Evolutionary conservation across 2,888 invertebrate species (phyloP).

Genomic region (Anorthoa munda): DNA sequence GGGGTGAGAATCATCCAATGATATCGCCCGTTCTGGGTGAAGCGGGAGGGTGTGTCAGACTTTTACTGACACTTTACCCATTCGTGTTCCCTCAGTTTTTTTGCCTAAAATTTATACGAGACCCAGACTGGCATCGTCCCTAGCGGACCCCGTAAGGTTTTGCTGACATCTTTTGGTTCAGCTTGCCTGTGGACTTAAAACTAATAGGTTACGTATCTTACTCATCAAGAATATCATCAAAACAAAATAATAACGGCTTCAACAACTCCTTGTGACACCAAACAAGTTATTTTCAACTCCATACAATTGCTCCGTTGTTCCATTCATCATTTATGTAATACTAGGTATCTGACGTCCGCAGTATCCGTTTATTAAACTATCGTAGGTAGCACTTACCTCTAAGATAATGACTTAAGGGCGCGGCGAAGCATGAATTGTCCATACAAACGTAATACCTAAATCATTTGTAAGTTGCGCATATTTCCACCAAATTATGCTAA

Average conservation of each 20-base stretch:
- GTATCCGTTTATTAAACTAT: neutral
- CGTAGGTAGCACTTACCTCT: neutral
- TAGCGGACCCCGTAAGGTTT: too few relatives aligned
- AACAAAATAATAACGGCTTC: slow-evolving; percentile 2
- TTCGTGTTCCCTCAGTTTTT: too few relatives aligned
- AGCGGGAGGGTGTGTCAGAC: too few relatives aligned
- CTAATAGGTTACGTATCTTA: neutral
- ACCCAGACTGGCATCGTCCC: too few relatives aligned
- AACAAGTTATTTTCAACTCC: slow-evolving; percentile 3
- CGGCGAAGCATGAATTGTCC: too few relatives aligned
- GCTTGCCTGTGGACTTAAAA: neutral
- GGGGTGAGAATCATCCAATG: too few relatives aligned
- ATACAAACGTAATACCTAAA: too few relatives aligned
- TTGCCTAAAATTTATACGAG: too few relatives aligned
- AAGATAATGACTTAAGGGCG: slow-evolving; percentile 14
- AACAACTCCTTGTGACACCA: neutral
- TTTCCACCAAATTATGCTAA: too few relatives aligned
- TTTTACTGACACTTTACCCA: too few relatives aligned
- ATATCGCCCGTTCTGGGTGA: too few relatives aligned
- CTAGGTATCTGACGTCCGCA: neutral
- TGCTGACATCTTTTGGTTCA: neutral
- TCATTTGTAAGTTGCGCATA: too few relatives aligned
- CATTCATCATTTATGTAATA: neutral
- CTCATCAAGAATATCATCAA: neutral
- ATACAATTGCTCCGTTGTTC: neutral